Conservation (phyloP, 2,888 invertebrate species). For the Nasonovia ribisnigri region DNA sequence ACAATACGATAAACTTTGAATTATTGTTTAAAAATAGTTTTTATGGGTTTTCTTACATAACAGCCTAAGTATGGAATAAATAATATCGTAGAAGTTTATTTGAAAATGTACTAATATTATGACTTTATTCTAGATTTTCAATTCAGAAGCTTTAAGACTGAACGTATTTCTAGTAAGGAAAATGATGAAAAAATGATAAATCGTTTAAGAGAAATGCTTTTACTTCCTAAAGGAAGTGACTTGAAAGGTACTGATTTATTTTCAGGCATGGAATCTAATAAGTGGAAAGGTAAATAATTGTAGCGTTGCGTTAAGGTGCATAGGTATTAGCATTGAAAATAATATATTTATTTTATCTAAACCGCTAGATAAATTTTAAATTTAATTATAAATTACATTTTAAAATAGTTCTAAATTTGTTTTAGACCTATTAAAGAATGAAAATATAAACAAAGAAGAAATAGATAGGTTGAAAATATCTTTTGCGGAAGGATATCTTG, state of each 20-base stretch:
- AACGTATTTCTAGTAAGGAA: conserved; percentile 52
- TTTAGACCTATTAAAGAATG: conserved; percentile 63
- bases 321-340: background rate
- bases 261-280: conserved; percentile 41
- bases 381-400: background rate
- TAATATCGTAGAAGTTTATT: background rate
- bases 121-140: conserved; percentile 40
- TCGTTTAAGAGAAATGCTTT: conserved; percentile 50
- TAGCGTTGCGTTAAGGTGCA: background rate
- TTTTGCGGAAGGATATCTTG: conserved; percentile 91
- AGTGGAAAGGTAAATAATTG: conserved; percentile 42
- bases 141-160: conserved; percentile 61
- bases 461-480: conserved; percentile 86
- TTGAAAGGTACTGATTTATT: conserved; percentile 42
- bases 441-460: conserved; percentile 72
- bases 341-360: background rate
- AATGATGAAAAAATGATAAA: conserved; percentile 40
- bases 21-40: background rate
- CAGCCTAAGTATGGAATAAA: background rate
- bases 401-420: background rate
- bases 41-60: background rate
- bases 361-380: background rate
- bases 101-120: background rate
- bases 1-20: background rate
- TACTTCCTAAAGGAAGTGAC: conserved; percentile 39